Base-by-base conservation (phyloP, 2,113 vertebrate genomes). In the Chascanopsetta lugubris region DNA sequence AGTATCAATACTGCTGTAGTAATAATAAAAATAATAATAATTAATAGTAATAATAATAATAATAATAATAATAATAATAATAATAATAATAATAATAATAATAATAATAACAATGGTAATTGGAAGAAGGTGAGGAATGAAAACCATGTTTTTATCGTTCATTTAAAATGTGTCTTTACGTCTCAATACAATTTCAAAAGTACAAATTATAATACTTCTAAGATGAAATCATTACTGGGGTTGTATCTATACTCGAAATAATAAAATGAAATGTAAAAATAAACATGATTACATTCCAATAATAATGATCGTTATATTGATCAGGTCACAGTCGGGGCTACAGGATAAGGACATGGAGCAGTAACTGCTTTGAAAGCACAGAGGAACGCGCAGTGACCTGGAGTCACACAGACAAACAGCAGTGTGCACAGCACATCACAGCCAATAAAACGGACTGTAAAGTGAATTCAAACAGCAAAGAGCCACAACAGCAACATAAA, bases 401-500 rank as follows among this genome's bases (percentile, higher is more conserved):
- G 21, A 46, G 45, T n/a, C 18, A 45, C n/a, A 46, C 18, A 45
- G 42, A 46, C 20, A 22, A 12, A 22, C 20, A 22, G 45, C 21
- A 22, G 6, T 49, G 25, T 30, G 57, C 43, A 1, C 13, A 1
- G 36, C 34, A 51, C 61, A 67, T 51, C 55, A 24, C 29, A 22
- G 15, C 30, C 55, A 26, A 22, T 69, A 30, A 74, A 34, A 60
- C 60, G 47, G 46, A 11, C 50, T 0, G 51, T 59, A 36, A 69
- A 64, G 5, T 40, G 45, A 22, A 24, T 72, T 60, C 21, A 59
- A 30, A 56, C 59, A 72, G 53, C 21, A 66, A 53, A 70, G 30
- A 46, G 3, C 3, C 29, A 57, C 34, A 42, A 25, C 56, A 47
- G 4, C 12, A 40, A 26, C 62, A 50, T 51, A 57, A 51, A 75